Conservation (phyloP, 1,140 invertebrate species). For the Drosophila sucinea region DNA sequence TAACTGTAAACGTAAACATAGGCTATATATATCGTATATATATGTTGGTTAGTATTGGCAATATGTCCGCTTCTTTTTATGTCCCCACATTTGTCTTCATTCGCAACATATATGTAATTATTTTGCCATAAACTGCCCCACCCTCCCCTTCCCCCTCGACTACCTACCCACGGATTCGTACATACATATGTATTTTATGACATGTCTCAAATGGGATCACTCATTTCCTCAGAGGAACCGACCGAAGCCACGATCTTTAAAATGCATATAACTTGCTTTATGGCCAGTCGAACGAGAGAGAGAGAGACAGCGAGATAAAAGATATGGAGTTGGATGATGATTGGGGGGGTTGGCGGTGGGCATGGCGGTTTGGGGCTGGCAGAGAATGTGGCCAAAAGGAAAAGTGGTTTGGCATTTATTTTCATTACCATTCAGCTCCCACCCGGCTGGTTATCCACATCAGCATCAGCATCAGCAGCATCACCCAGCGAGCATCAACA, state of each 20-base stretch:
- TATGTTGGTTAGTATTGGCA: conserved; percentile 15
- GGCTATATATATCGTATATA: neutral
- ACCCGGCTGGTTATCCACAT: conserved; percentile 17
- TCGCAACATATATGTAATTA: conserved; percentile 22
- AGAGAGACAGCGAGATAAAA: neutral
- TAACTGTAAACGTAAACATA: conserved; percentile 9
- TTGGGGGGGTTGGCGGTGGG: neutral
- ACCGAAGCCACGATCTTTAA: conserved; percentile 16
- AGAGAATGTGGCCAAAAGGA: neutral
- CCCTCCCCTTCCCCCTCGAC: neutral
- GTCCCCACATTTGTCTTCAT: conserved; percentile 27
- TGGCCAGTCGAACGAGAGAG: neutral
- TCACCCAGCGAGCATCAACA: conserved; percentile 28
- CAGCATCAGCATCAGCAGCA: conserved; percentile 17
- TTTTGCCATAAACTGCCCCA: conserved; percentile 19
- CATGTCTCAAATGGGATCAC: conserved; percentile 17
- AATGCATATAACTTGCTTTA: conserved; percentile 22
- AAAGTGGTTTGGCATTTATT: conserved; percentile 30
- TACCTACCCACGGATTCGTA: neutral
- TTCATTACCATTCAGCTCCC: conserved; percentile 19
- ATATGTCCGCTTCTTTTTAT: conserved; percentile 20
- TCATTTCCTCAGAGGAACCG: neutral
- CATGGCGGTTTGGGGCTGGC: neutral
- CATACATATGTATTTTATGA: conserved; percentile 16
- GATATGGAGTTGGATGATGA: neutral